Evolutionary conservation across 2,797 vertebrate genomes (phyloP), one percentile per base, ranked within the genome.

Genomic region (Tragopan temminckii): DNA sequence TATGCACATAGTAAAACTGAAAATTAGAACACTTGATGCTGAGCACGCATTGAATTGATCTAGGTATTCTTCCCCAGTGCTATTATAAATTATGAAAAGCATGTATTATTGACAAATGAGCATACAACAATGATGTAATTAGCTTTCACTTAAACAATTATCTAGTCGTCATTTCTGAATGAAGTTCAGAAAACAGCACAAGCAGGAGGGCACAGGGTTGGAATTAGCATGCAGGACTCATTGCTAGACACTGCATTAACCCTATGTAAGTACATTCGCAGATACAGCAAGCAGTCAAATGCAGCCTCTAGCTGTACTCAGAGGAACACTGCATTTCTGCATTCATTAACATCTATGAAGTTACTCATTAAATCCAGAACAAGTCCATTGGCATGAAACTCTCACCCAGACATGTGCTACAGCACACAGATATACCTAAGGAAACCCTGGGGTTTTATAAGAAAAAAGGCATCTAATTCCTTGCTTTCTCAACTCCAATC

Each of bases 101-200:
- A 69, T 6, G 1, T 36, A 18, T 48, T 89, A 67, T 46, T 86
- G 82, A 77, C 68, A 38, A 80, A 35, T 45, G 71, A 85, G 58
- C 45, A 85, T 68, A 79, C 38, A 80, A 89, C 83, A 80, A 92
- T 55, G 74, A 77, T 1, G 1, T 67, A 84, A 85, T 90, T 78
- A 93, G 62, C 59, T 95, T 93, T 93, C 92, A 90, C 75, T 90
- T 92, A 76, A 94, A 84, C 86, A 88, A 89, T 92, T 83, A 87
- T 58, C 59, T 67, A 2, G 3, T 70, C 86, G 83, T 81, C 86
- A 76, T 87, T 94, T 96, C 79, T 10, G 0, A 91, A 57, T 45
- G 66, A 58, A 80, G 85, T 59, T 75, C 83, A 80, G 93, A 94
- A 96, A 93, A 79, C 75, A 71, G 75, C 75, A 84, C 55, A 86